phyloP scores from a whole-genome alignment of 2,797 vertebrate species.

The Galago senegalensis region DNA sequence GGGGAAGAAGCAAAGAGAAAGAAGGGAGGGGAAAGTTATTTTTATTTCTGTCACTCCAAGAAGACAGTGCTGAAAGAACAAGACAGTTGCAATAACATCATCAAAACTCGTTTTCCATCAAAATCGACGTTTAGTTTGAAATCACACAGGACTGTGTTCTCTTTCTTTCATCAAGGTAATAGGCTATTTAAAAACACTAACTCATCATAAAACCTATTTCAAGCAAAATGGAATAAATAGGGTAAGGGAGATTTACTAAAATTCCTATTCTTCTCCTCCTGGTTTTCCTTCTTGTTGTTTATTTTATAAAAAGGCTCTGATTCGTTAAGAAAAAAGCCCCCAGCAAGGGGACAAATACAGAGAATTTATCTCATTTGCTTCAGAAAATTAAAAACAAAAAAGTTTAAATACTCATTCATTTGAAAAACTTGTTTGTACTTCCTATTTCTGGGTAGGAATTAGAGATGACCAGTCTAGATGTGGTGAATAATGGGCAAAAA shows the following conservation, averaged over 20 bases:
- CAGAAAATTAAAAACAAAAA: conserved; percentile 29
- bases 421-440: not conserved
- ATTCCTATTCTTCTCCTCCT: not conserved
- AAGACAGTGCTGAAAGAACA: conserved; percentile 14
- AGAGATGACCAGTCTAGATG: not conserved
- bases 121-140: conserved; percentile 32
- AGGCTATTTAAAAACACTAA: conserved; percentile 60
- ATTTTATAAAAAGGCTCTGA: not conserved
- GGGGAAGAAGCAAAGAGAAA: not conserved
- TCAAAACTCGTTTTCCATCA: conserved; percentile 15
- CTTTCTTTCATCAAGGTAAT: conserved; percentile 27
- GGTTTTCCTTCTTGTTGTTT: conserved; percentile 5
- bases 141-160: conserved; percentile 23
- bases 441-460: not conserved
- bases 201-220: conserved; percentile 12
- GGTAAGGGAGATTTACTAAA: conserved; percentile 20
- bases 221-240: conserved; percentile 53
- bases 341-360: not conserved
- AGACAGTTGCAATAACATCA: not conserved
- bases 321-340: not conserved
- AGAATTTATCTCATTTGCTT: not conserved
- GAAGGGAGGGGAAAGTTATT: not conserved
- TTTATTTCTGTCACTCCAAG: conserved; percentile 19
- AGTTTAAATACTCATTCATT: conserved; percentile 21
- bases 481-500: not conserved